These are phyloP conservation scores for Oryzaephilus surinamensis DNA, from an alignment of 1,140 invertebrate species.

Conservation along the genomic window DNA sequence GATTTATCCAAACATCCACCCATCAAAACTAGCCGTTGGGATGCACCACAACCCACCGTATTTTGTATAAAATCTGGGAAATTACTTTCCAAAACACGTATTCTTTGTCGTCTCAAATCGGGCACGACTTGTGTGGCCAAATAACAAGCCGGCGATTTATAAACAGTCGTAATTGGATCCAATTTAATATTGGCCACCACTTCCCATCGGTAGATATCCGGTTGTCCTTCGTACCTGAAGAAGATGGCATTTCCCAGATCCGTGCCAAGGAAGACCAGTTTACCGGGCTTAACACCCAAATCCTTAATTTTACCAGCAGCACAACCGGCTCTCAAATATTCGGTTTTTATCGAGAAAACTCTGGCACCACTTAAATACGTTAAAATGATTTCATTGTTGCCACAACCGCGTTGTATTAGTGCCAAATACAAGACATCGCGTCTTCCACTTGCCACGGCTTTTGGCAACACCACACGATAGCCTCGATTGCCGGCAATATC, in stretches of 20 bases:
- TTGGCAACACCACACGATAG: slow-evolving; percentile 47
- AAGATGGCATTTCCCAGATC: slow-evolving; percentile 48
- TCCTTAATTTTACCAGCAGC: slow-evolving; percentile 42
- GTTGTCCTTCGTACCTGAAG: slow-evolving; percentile 41
- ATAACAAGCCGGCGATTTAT: slow-evolving; percentile 40
- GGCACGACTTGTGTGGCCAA: slow-evolving; percentile 46
- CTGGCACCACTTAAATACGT: slow-evolving; percentile 44
- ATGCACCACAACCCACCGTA: slow-evolving; percentile 47
- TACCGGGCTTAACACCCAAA: slow-evolving; percentile 41
- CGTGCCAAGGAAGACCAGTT: slow-evolving; percentile 48
- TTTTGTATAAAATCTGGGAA: slow-evolving; percentile 51
- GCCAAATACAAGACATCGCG: slow-evolving; percentile 49
- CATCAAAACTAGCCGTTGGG: slow-evolving; percentile 42
- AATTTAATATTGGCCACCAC: slow-evolving; percentile 22
- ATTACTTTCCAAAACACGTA: slow-evolving; percentile 50
- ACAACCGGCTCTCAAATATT: slow-evolving; percentile 42
- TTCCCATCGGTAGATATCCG: slow-evolving; percentile 42
- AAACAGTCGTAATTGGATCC: slow-evolving; percentile 41
- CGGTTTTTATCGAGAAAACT: slow-evolving; percentile 45
- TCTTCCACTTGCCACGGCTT: slow-evolving; percentile 37
- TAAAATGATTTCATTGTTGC: slow-evolving; percentile 43
- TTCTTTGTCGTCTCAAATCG: slow-evolving; percentile 42
- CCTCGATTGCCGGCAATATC: slow-evolving; percentile 46
- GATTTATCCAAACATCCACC: slow-evolving; percentile 32
- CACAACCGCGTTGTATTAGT: slow-evolving; percentile 39